phyloP scores from a whole-genome alignment of 1,140 invertebrate genomes.

The Sycophila sp. region DNA sequence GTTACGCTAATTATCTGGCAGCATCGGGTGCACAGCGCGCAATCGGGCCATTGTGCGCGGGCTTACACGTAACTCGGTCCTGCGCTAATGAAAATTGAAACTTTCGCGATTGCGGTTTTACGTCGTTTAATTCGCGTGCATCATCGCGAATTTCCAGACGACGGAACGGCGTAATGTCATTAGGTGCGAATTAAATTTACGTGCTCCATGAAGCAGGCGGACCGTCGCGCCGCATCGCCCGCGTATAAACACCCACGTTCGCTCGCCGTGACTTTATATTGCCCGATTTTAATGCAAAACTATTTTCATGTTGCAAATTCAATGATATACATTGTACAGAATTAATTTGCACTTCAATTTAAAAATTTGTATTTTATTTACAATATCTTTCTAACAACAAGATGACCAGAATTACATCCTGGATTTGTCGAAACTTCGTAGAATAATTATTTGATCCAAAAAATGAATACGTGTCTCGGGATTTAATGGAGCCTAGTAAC shows the following conservation, averaged over 20 bases:
- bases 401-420: too few species aligned
- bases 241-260: neutral
- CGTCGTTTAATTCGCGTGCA: slow-evolving; percentile 21
- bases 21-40: neutral
- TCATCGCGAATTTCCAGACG: slow-evolving; percentile 2
- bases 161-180: slow-evolving; percentile 21
- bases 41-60: neutral
- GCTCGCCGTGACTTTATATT: neutral
- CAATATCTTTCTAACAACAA: too few species aligned
- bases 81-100: slow-evolving; percentile 24
- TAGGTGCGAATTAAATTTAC: slow-evolving; percentile 36
- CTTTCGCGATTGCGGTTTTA: slow-evolving; percentile 32
- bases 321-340: too few species aligned
- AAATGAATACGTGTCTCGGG: too few species aligned
- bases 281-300: neutral
- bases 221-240: neutral
- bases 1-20: neutral
- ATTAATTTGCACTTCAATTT: too few species aligned
- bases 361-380: too few species aligned
- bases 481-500: too few species aligned
- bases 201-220: slow-evolving; percentile 24
- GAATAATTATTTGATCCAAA: too few species aligned
- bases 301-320: too few species aligned
- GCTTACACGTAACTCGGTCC: neutral
- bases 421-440: too few species aligned